Conservation (phyloP, 2,797 vertebrate genomes). For the Onychomys leucogaster region DNA sequence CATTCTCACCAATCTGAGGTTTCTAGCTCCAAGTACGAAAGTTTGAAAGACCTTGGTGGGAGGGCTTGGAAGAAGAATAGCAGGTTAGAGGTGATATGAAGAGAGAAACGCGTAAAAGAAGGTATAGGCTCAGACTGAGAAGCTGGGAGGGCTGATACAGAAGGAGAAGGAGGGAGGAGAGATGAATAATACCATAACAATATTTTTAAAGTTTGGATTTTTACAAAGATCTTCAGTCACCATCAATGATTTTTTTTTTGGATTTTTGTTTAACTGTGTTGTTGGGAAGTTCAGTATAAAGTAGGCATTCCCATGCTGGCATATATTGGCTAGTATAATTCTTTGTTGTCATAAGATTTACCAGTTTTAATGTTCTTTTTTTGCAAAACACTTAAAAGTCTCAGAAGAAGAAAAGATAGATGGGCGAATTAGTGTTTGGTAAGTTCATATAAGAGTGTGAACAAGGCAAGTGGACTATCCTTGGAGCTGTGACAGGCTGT, state of each 20-base stretch:
- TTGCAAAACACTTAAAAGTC: neutral
- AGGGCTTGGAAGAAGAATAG: neutral
- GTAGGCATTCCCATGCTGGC: neutral
- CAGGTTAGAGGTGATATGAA: too few relatives aligned
- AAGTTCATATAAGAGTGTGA: neutral
- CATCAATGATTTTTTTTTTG: neutral
- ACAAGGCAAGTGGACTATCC: neutral
- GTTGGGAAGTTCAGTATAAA: neutral
- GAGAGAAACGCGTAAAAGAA: neutral
- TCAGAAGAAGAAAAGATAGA: neutral
- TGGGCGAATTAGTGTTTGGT: neutral
- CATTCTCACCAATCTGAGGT: neutral
- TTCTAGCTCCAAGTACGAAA: neutral
- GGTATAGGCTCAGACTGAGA: neutral
- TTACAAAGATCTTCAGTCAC: neutral
- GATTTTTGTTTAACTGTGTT: neutral
- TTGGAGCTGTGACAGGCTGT: neutral
- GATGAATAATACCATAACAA: neutral
- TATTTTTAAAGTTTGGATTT: neutral
- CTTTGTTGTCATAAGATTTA: neutral
- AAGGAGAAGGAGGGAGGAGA: neutral
- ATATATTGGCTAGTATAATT: neutral
- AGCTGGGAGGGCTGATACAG: neutral
- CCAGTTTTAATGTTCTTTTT: neutral
- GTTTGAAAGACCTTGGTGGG: neutral